Evolutionary conservation across 1,140 invertebrate genomes (phyloP), one percentile per base, ranked within the genome.

Genomic region (Macrostomum lignano): DNA sequence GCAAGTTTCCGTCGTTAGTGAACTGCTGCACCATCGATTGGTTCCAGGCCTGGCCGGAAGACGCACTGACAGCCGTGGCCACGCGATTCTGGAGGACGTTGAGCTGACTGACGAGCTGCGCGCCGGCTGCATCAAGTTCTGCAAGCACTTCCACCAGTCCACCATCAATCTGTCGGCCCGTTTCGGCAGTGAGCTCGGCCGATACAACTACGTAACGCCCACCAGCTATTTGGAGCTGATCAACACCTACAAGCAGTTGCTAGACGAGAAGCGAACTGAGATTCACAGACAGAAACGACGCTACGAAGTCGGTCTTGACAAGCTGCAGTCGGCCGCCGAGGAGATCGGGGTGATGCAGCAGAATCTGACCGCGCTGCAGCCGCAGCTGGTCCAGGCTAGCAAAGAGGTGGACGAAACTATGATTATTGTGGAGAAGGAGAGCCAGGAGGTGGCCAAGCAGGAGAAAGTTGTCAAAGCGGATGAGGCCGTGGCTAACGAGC

Each of bases 21-120:
- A 91, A 86, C 51, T 88, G 81, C 48, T 91, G 82, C 47, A 88
- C 81, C 0, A 86, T 91, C 39, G 77, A 91, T 59, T 91, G 81
- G 82, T 79, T 91, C 55, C 77, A 75, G 50, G 45, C 49, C 7
- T 60, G 57, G 57, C 57, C 57, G 31, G 52, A 58, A 39, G 57
- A 60, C 42, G 57, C 55, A 20, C 51, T 93, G 22, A 71, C 79
- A 49, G 69, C 68, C 36, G 76, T 91, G 9, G 81, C 81, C 1
- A 62, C 65, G 7, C 68, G 71, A 46, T 79, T 45, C 68, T 79
- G 43, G 64, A 65, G 28, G 66, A 72, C 39, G 60, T 81, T 3
- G 60, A 65, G 21, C 41, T 60, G 38, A 64, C 78, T 42, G 67
- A 72, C 26, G 60, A 67, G n/a, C 62, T 76, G n/a, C 72, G 72